These are phyloP conservation scores for Virgularia gustaviana DNA, from an alignment of 92 coral and sea anemone species.

Conservation along the genomic window DNA sequence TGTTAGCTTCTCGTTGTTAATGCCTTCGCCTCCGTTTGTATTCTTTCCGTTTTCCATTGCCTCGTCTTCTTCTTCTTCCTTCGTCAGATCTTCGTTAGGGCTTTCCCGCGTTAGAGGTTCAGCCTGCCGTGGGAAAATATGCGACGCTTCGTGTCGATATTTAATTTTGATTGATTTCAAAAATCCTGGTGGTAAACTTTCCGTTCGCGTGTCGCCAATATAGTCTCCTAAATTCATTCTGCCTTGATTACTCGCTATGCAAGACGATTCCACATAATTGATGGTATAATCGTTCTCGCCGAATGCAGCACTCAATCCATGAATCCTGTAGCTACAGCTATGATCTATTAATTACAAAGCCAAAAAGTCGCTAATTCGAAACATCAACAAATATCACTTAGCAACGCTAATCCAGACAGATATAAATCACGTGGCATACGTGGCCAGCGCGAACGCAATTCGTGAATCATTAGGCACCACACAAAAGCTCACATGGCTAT, in stretches of 20 bases:
- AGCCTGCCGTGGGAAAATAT: constrained; percentile 82
- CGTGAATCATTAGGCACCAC: too few relatives aligned
- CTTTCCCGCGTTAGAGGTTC: constrained; percentile 44
- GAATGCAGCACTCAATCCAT: background rate
- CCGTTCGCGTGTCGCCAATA: constrained; percentile 88
- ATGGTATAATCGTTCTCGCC: background rate
- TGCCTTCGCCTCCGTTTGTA: background rate
- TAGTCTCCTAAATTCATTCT: constrained; percentile 81
- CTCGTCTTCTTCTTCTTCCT: background rate
- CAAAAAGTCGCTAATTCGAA: background rate
- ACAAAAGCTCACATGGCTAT: too few relatives aligned
- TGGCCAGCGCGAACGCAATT: too few relatives aligned
- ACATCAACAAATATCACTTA: constrained; percentile 6
- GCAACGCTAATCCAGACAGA: too few relatives aligned
- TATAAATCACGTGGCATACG: too few relatives aligned
- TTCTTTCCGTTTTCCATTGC: background rate
- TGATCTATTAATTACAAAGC: too few relatives aligned
- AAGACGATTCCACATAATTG: background rate
- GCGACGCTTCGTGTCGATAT: constrained; percentile 86
- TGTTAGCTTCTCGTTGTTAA: too few relatives aligned
- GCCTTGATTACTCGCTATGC: background rate
- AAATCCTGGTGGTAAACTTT: constrained; percentile 91
- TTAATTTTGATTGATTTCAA: constrained; percentile 82
- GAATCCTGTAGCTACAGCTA: too few relatives aligned
- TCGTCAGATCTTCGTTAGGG: background rate